Percentiles rank a stretch among this genome's conserved stretches.
phyloP scores from a whole-genome alignment of 2,113 vertebrate genomes.

The Pseudolaguvia tuberculata region DNA sequence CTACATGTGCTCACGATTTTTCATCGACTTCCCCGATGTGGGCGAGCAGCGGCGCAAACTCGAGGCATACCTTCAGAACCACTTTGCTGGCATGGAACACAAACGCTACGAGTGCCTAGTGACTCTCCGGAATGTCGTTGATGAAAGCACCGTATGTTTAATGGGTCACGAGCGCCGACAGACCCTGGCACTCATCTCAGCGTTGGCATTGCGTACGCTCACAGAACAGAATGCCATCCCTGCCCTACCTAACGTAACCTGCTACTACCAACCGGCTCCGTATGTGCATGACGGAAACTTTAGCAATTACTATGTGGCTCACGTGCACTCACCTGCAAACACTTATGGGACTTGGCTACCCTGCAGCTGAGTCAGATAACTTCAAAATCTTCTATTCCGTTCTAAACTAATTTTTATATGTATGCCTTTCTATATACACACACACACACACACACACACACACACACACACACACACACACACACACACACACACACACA shows the following conservation, averaged over 20 bases:
- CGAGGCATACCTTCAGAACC: constrained; percentile 88
- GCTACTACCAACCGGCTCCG: constrained; percentile 83
- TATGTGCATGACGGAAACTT: constrained; percentile 78
- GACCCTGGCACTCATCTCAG: constrained; percentile 85
- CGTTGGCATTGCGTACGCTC: constrained; percentile 79
- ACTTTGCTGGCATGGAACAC: constrained; percentile 82
- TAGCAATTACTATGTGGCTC: constrained; percentile 85
- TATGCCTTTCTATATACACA: neutral
- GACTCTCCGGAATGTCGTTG: constrained; percentile 84
- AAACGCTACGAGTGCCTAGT: constrained; percentile 87
- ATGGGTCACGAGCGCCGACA: constrained; percentile 93
- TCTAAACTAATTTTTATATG: constrained; percentile 32
- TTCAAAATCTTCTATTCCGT: constrained; percentile 31
- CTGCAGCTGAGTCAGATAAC: constrained; percentile 75
- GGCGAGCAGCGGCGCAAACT: constrained; percentile 83
- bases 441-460: neutral
- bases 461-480: neutral
- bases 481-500: neutral
- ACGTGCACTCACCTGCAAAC: constrained; percentile 78
- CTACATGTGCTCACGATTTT: constrained; percentile 97
- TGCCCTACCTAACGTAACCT: constrained; percentile 80
- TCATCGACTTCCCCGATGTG: constrained; percentile 93
- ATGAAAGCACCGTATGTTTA: constrained; percentile 92
- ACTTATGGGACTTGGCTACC: constrained; percentile 89
- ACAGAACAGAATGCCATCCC: constrained; percentile 85